phyloP scores from a whole-genome alignment of 2,797 vertebrate species.

The Scyliorhinus canicula region DNA sequence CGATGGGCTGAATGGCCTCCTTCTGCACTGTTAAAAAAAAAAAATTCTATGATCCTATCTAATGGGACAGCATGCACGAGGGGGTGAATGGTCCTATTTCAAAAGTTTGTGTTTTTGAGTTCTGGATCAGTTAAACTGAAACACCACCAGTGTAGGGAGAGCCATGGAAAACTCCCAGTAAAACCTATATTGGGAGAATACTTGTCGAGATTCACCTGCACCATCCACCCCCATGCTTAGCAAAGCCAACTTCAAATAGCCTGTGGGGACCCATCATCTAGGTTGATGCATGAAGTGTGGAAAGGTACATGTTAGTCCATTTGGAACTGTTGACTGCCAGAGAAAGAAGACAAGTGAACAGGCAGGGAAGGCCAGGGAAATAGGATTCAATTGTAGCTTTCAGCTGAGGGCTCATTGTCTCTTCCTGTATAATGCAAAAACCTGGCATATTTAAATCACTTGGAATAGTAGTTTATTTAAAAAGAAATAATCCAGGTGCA shows the following conservation, averaged over 20 bases:
- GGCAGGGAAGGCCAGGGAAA: neutral
- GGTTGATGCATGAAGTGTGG: neutral
- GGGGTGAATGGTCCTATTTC: too few relatives aligned
- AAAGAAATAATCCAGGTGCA: conserved; percentile 30
- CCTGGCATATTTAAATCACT: conserved; percentile 4
- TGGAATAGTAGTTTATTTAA: neutral
- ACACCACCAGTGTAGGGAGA: neutral
- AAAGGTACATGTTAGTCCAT: neutral
- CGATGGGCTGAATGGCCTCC: too few relatives aligned
- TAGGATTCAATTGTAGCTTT: neutral
- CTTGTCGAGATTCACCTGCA: neutral
- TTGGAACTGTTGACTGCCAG: neutral
- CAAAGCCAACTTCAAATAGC: neutral
- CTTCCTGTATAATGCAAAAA: neutral
- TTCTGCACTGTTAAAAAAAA: too few relatives aligned
- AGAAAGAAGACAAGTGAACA: neutral
- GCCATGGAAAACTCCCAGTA: neutral
- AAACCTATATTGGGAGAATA: neutral
- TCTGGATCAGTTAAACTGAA: neutral
- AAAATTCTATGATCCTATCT: too few relatives aligned
- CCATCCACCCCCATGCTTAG: neutral
- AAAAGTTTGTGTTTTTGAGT: too few relatives aligned
- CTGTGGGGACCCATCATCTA: neutral
- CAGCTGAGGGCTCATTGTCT: neutral
- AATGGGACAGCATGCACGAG: too few relatives aligned